A percentile compares a stretch with the other conserved stretches of the same genome.
Conservation (phyloP, 2,888 invertebrate genomes). For the Noctua janthe region DNA sequence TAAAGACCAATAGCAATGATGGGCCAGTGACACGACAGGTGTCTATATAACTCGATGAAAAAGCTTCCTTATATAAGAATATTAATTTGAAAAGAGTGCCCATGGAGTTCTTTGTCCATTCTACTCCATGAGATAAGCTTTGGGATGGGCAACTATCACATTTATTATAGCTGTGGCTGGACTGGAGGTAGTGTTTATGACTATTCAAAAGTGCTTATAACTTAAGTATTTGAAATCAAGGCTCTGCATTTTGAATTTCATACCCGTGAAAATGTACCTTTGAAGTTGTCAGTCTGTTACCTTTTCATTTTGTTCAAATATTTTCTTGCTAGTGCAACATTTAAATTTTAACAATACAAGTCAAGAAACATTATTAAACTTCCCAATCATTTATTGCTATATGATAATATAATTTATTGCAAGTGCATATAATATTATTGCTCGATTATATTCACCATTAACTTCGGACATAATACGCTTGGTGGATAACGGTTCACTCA, state of each 20-base stretch:
- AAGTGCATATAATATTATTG: constrained; percentile 45
- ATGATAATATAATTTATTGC: constrained; percentile 54
- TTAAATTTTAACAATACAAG: constrained; percentile 21
- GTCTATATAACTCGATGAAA: background rate
- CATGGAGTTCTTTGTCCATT: background rate
- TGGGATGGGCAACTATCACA: background rate
- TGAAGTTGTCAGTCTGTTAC: background rate
- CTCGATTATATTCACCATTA: background rate
- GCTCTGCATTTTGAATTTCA: background rate
- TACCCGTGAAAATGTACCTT: background rate
- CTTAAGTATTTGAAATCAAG: background rate
- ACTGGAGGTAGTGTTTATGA: background rate
- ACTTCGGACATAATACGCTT: background rate
- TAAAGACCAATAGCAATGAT: background rate
- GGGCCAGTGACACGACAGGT: background rate
- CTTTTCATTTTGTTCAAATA: background rate
- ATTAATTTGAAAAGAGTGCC: background rate
- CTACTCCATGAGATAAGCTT: background rate
- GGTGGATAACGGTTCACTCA: background rate
- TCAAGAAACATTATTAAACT: constrained; percentile 52
- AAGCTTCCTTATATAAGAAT: background rate
- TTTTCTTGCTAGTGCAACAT: constrained; percentile 1
- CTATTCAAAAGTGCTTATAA: background rate
- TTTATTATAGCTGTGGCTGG: background rate
- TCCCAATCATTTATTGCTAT: constrained; percentile 71